These are phyloP conservation scores for Tridacna crocea DNA, from an alignment of 2,888 invertebrate species.

Conservation along the genomic window DNA sequence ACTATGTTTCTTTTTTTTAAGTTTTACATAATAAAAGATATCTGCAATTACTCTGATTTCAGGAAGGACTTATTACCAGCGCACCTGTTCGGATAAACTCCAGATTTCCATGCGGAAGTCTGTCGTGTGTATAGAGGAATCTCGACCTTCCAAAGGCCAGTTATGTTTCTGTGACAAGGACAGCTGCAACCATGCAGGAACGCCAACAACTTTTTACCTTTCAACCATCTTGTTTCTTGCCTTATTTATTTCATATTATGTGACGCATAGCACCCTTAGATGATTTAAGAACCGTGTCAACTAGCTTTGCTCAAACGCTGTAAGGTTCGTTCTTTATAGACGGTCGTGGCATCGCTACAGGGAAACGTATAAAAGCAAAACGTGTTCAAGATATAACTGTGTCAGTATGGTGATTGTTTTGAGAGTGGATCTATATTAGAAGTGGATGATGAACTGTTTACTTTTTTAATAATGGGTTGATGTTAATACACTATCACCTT, in stretches of 20 bases:
- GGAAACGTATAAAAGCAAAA: no score
- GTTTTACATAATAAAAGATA: no score
- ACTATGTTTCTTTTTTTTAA: no score
- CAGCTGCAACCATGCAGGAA: constrained; percentile 68
- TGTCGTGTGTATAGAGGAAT: constrained; percentile 79
- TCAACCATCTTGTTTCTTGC: constrained; percentile 38
- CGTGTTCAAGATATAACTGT: no score
- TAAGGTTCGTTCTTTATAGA: no score
- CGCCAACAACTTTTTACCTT: not conserved
- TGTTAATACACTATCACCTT: no score
- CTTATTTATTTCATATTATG: constrained; percentile 25
- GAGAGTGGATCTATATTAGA: no score
- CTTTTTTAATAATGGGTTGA: no score
- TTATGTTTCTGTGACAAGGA: constrained; percentile 79
- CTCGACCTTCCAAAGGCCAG: constrained; percentile 73
- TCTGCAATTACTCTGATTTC: constrained; percentile 32
- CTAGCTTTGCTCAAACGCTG: no score
- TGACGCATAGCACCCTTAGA: not conserved
- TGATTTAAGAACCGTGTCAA: not conserved
- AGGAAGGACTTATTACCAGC: constrained; percentile 71
- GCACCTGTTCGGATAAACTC: constrained; percentile 75
- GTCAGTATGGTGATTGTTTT: no score
- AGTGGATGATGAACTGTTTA: no score
- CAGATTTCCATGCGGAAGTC: constrained; percentile 71
- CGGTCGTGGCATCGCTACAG: no score